Conservation (phyloP, 2,888 invertebrate species). For the Achlya flavicornis region DNA sequence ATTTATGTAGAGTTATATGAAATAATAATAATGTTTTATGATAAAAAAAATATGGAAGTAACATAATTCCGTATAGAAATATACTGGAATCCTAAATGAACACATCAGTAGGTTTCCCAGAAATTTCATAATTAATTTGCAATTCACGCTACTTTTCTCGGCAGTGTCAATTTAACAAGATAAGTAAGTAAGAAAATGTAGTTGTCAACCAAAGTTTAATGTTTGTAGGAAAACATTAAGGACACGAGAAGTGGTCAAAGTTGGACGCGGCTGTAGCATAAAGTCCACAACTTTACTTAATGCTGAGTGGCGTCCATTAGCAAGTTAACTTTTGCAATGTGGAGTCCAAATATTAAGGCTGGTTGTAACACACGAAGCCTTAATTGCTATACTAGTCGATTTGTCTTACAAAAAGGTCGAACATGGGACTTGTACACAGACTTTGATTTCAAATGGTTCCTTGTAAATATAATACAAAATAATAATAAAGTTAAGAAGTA, state of each 20-base stretch:
- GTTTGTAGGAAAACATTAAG: conserved; percentile 63
- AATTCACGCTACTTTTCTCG: not conserved
- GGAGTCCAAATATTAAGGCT: conserved; percentile 9
- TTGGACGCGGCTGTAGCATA: conserved; percentile 52
- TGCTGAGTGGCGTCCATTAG: conserved; percentile 67
- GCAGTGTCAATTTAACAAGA: conserved; percentile 27
- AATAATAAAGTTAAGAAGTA: conserved; percentile 22
- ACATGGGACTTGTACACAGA: not conserved
- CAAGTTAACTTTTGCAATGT: conserved; percentile 50
- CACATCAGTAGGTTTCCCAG: not conserved
- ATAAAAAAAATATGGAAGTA: too few relatives aligned
- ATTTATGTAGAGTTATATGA: too few relatives aligned
- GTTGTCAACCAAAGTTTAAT: conserved; percentile 55
- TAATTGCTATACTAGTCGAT: not conserved
- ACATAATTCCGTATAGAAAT: too few relatives aligned
- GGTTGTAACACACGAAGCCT: conserved; percentile 6
- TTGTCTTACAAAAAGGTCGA: not conserved
- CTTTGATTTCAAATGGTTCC: not conserved
- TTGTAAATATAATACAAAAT: not conserved
- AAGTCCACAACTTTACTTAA: conserved; percentile 61
- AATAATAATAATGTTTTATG: too few relatives aligned
- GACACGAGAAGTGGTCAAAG: conserved; percentile 65
- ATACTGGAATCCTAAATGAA: too few relatives aligned
- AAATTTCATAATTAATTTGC: not conserved
- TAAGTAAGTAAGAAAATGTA: conserved; percentile 42